Percentiles rank a stretch among this genome's conserved stretches.
phyloP scores from a whole-genome alignment of 2,888 invertebrate species.

The Scaeva pyrastri region DNA sequence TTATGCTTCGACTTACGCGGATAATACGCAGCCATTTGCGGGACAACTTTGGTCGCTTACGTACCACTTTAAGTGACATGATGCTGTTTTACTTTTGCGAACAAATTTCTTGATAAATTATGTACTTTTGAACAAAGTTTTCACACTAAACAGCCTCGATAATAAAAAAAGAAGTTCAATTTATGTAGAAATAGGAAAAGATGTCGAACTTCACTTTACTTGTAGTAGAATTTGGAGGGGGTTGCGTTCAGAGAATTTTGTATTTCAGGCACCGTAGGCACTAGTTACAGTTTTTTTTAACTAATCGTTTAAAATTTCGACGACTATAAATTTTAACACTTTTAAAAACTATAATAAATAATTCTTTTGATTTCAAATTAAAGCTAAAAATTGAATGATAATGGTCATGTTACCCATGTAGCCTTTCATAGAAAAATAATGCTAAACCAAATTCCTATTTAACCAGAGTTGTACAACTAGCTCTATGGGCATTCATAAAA shows the following conservation, averaged over 20 bases:
- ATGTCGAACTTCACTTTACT: slow-evolving; percentile 48
- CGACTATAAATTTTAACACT: too few relatives aligned
- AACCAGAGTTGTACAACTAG: too few relatives aligned
- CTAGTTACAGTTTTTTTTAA: too few relatives aligned
- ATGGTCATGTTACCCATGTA: too few relatives aligned
- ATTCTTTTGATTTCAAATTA: too few relatives aligned
- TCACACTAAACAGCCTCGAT: slow-evolving; percentile 16
- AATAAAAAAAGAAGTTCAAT: slow-evolving; percentile 41
- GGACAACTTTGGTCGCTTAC: slow-evolving; percentile 97
- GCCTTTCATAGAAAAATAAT: too few relatives aligned
- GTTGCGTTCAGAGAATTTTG: slow-evolving; percentile 16
- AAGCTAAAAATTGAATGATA: too few relatives aligned
- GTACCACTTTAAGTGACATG: slow-evolving; percentile 96
- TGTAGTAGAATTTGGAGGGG: slow-evolving; percentile 70
- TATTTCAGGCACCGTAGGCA: too few relatives aligned
- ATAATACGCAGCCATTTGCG: slow-evolving; percentile 93
- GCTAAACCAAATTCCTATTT: too few relatives aligned
- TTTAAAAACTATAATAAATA: too few relatives aligned
- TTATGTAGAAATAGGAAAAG: slow-evolving; percentile 51
- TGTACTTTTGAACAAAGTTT: slow-evolving; percentile 15
- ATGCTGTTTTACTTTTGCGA: slow-evolving; percentile 79
- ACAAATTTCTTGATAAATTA: slow-evolving; percentile 40
- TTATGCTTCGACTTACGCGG: slow-evolving; percentile 79
- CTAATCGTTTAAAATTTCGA: too few relatives aligned
- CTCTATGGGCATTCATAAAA: too few relatives aligned